A percentile compares a stretch with the other conserved stretches of the same genome.
Evolutionary conservation across 2,113 vertebrate species (phyloP).

Genomic region (Rhipidura dahli): DNA sequence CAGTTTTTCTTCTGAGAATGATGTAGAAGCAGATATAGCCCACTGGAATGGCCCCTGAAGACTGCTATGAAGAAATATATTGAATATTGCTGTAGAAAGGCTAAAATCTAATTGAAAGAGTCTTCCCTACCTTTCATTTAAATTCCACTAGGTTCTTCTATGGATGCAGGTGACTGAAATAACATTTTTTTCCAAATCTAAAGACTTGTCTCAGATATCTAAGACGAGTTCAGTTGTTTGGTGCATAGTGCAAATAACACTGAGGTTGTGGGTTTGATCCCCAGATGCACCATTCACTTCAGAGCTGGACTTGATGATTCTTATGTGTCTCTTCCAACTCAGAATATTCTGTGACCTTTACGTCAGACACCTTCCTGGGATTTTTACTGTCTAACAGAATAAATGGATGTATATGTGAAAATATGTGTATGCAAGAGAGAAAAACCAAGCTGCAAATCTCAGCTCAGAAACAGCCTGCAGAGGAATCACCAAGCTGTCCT

Average conservation of each 20-base stretch:
- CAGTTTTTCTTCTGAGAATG: slow-evolving; percentile 35
- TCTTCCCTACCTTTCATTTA: not conserved
- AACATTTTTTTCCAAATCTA: not conserved
- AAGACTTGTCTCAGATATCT: not conserved
- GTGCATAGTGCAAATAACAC: not conserved
- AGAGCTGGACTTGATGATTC: not conserved
- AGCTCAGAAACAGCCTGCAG: not conserved
- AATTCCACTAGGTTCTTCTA: not conserved
- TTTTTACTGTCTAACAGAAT: not conserved
- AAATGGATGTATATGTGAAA: not conserved
- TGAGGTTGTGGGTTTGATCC: not conserved
- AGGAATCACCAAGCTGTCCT: not conserved
- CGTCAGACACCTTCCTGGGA: not conserved
- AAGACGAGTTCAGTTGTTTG: not conserved
- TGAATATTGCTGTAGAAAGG: not conserved
- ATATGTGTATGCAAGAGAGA: not conserved
- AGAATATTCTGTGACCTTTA: not conserved
- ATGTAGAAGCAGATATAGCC: not conserved
- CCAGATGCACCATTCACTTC: not conserved
- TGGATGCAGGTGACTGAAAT: not conserved
- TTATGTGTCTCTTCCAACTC: not conserved
- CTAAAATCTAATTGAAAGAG: not conserved
- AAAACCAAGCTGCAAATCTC: not conserved
- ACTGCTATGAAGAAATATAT: not conserved
- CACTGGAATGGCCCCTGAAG: not conserved